Percentiles rank a stretch among this genome's conserved stretches.
Evolutionary conservation across 2,113 vertebrate species (phyloP).

Genomic region (Phainopepla nitens): DNA sequence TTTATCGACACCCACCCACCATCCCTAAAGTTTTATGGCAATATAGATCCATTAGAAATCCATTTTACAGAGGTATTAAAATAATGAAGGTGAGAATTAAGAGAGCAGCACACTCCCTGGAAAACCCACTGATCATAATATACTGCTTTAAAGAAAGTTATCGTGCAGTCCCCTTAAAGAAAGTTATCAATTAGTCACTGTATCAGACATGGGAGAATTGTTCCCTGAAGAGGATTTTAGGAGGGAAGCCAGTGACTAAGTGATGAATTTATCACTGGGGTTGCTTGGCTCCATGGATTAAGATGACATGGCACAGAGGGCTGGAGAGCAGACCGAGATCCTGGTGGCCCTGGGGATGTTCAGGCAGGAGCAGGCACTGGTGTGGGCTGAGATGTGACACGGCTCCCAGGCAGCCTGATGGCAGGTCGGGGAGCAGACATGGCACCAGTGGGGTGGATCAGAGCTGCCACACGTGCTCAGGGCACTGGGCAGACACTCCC

Average conservation of each 20-base stretch:
- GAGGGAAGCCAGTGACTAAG: background rate
- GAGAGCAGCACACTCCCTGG: background rate
- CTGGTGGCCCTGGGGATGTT: background rate
- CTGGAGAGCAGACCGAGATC: background rate
- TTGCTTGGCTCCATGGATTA: background rate
- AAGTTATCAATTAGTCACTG: conserved; percentile 57
- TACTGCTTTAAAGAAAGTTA: conserved; percentile 48
- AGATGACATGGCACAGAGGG: background rate
- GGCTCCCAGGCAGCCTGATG: background rate
- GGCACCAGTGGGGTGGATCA: background rate
- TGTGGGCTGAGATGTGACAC: background rate
- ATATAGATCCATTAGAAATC: conserved; percentile 44
- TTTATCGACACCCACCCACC: conserved; percentile 43
- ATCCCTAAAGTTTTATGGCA: conserved; percentile 42
- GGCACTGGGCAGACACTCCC: background rate
- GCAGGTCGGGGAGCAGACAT: background rate
- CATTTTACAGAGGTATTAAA: conserved; percentile 63
- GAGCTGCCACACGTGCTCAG: background rate
- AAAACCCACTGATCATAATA: conserved; percentile 42
- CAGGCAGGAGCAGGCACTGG: rapidly evolving
- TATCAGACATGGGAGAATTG: conserved; percentile 11
- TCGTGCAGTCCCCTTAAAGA: conserved; percentile 45
- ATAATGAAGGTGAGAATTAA: conserved; percentile 59
- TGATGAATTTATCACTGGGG: conserved; percentile 26
- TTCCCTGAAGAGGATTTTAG: conserved; percentile 57